Conservation (phyloP, 2,888 invertebrate species). For the Aelia acuminata region DNA sequence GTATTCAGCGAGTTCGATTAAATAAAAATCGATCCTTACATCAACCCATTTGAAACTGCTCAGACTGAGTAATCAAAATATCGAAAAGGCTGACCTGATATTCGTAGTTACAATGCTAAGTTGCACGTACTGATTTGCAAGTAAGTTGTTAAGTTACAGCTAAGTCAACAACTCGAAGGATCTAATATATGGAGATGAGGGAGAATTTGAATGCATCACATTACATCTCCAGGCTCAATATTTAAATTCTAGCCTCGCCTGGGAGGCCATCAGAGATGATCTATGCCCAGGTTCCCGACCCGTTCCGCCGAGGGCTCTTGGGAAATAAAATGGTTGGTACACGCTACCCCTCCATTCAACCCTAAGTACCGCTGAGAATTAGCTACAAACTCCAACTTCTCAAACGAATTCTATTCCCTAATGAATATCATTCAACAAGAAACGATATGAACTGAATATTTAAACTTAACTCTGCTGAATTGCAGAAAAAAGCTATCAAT, state of each 20-base stretch:
- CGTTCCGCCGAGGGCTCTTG: neutral
- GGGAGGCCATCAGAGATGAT: neutral
- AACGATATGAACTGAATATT: neutral
- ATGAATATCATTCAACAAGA: neutral
- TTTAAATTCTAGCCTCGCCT: neutral
- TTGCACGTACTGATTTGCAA: neutral
- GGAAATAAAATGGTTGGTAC: conserved; percentile 17
- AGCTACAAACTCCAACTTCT: neutral
- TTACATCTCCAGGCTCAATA: neutral
- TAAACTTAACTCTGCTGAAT: neutral
- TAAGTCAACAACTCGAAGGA: neutral
- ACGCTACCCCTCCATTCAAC: neutral
- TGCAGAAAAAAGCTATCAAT: too few relatives aligned
- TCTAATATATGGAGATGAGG: neutral
- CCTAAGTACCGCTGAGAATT: neutral
- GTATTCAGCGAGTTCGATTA: too few relatives aligned
- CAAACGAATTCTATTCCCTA: neutral
- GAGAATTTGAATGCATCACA: conserved; percentile 3
- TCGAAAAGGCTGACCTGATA: neutral
- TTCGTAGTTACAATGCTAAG: neutral
- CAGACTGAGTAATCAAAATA: neutral
- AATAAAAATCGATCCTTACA: too few relatives aligned
- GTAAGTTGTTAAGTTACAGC: neutral
- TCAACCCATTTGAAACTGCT: too few relatives aligned
- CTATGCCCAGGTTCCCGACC: neutral